Evolutionary conservation across 23 tunicate species (phyloP), one percentile per base, ranked within the genome.

Genomic region (Clavelina lepadiformis): DNA sequence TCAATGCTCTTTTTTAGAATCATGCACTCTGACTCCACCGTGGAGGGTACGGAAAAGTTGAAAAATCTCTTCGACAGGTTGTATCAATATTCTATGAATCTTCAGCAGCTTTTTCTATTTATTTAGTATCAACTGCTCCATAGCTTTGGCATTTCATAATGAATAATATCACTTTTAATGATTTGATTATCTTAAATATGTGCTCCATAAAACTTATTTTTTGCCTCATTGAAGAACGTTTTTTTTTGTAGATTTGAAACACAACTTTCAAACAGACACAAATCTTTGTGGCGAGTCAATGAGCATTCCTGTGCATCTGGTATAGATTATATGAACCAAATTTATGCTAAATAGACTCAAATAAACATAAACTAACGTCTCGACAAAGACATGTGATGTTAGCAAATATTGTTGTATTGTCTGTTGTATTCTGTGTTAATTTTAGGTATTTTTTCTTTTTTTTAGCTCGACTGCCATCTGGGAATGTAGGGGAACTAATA

Each of bases 21-120:
- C 5, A 72, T 78, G 33, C 67, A 78, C 5, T 35, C 73, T 26
- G 75, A 59, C 33, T 78, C 84, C n/a, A 67, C 84, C 23, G 84
- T 78, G 2, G 75, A 68, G 31, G 84, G 84, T 32, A 78, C 71
- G 5, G 46, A 78, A 64, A 66, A 50, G 30, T 37, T 77, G n/a
- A 55, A 58, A 46, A 38, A 70, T 3, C 25, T 82, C 13, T 68
- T 64, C 20, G 67, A 69, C 45, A 71, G 74, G 73, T 82, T 44
- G 49, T 15, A 44, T 11, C 49, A 44, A 11, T 44, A 15, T 44
- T 11, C 15, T 44, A 44, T 44, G 15, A 44, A 15, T 44, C 15
- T 44, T 44, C 15, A n/a, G n/a, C n/a, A n/a, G n/a, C n/a, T n/a
- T n/a, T n/a, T n/a, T n/a, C n/a, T n/a, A n/a, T n/a, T n/a, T n/a